Base-by-base conservation (phyloP, 2,113 vertebrate species). In the Apodemus sylvaticus region DNA sequence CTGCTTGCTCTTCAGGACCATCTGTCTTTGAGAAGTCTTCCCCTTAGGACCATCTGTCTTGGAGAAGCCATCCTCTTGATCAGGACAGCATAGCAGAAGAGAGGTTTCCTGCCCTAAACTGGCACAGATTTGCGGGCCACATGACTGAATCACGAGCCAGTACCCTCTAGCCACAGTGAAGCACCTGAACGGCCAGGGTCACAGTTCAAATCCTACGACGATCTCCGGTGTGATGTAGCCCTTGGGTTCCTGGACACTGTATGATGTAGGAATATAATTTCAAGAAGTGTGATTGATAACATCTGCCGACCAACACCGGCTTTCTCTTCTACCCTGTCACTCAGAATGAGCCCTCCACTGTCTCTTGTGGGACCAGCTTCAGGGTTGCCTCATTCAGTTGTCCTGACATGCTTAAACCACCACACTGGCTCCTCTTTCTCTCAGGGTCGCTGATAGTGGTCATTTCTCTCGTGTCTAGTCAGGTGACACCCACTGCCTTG, bases 381-480 rank as follows among this genome's bases (percentile, higher is more conserved):
- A 5, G 85, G 45, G 26, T 16, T 48, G 89, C 58, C 45, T 70
- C 31, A 45, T 5, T 31, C 22, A 22, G 42, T 77, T 77, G 11
- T 26, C n/a, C 58, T 45, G 24, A 17, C 22, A 22, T 60, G 36
- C 55, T 60, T n/a, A 24, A 24, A 14, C n/a, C 12, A 7, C 5
- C n/a, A 62, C 58, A 36, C 34, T 22, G 55, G n/a, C 13, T 17
- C 51, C 71, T 34, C 16, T 31, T 70, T 9, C 4, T 42, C 55
- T 83, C 36, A 11, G 78, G 26, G n/a, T 10, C 83, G n/a, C 16
- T 83, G 24, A 3, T 36, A 62, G 36, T 36, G 70, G 51, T 34
- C 71, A 86, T 78, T 94, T 83, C 83, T 85, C 79, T 91, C 24
- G 26, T 89, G 62, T 70, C 89, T 79, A 79, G 58, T 60, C 34